Evolutionary conservation across 2,797 vertebrate species (phyloP).

Genomic region (Sphaeramia orbicularis): DNA sequence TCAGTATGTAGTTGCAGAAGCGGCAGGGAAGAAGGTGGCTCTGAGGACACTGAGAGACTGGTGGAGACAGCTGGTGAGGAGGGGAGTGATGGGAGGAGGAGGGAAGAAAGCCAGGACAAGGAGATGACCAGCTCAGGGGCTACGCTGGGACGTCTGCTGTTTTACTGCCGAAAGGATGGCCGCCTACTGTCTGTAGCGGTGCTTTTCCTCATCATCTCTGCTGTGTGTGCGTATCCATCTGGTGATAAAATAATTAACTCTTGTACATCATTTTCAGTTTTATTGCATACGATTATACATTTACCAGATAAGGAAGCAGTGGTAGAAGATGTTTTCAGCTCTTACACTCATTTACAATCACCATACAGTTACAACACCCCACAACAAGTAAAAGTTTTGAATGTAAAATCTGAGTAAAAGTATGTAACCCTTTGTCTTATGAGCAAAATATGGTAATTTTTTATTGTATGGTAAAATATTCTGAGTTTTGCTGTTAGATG

Average conservation of each 20-base stretch:
- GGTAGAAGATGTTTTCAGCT: too few relatives aligned
- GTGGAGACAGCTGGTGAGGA: constrained; percentile 65
- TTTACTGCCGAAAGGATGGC: constrained; percentile 89
- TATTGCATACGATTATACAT: too few relatives aligned
- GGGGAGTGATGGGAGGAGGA: constrained; percentile 16
- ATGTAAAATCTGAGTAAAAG: too few relatives aligned
- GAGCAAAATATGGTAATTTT: too few relatives aligned
- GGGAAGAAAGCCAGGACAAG: background rate
- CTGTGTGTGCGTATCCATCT: constrained; percentile 89
- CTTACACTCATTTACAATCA: too few relatives aligned
- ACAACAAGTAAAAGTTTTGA: too few relatives aligned
- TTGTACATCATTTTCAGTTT: too few relatives aligned
- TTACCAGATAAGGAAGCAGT: too few relatives aligned
- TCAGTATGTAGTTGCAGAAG: constrained; percentile 17
- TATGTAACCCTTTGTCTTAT: too few relatives aligned
- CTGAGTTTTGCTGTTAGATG: too few relatives aligned
- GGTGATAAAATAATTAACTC: background rate
- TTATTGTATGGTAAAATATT: too few relatives aligned
- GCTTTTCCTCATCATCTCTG: constrained; percentile 91
- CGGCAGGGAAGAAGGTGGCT: background rate
- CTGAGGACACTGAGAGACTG: constrained; percentile 74
- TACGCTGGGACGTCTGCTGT: constrained; percentile 91
- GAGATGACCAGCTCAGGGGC: constrained; percentile 84
- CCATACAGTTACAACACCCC: too few relatives aligned
- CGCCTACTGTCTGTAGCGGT: constrained; percentile 87